Percentiles rank a stretch among this genome's conserved stretches.
phyloP scores from a whole-genome alignment of 2,797 vertebrate genomes.

The Galaxias olidus region DNA sequence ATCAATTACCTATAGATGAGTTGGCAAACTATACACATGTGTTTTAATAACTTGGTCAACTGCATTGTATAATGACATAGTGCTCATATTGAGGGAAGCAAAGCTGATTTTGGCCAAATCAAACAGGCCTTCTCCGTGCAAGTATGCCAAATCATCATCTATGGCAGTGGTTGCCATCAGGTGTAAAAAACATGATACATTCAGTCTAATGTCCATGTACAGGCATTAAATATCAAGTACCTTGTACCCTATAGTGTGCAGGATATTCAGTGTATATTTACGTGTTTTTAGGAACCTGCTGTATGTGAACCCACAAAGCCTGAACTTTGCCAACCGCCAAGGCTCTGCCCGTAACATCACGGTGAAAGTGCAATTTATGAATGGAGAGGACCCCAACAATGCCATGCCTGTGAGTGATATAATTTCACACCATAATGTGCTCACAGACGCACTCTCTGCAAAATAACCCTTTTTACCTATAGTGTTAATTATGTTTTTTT shows the following conservation, averaged over 20 bases:
- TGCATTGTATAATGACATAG: background rate
- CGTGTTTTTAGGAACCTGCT: slow-evolving; percentile 86
- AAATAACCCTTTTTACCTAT: no score
- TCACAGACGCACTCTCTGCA: background rate
- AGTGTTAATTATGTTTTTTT: background rate
- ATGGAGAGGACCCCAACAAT: slow-evolving; percentile 93
- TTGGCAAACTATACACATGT: background rate
- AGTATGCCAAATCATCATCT: no score
- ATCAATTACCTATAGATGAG: background rate
- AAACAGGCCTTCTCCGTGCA: no score
- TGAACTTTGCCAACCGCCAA: slow-evolving; percentile 98
- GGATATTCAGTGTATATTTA: slow-evolving; percentile 3
- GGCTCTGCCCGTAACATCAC: slow-evolving; percentile 98
- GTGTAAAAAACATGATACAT: no score
- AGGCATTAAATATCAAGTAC: no score
- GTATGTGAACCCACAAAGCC: slow-evolving; percentile 95
- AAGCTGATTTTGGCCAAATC: no score
- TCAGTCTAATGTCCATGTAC: no score
- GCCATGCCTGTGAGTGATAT: slow-evolving; percentile 86
- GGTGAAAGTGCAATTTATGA: slow-evolving; percentile 99
- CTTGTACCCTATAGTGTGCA: no score
- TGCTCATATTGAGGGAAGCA: background rate
- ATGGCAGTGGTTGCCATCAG: no score
- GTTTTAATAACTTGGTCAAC: background rate
- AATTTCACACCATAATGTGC: slow-evolving; percentile 24